phyloP scores from a whole-genome alignment of 2,113 vertebrate species.

The Semnornis frantzii region DNA sequence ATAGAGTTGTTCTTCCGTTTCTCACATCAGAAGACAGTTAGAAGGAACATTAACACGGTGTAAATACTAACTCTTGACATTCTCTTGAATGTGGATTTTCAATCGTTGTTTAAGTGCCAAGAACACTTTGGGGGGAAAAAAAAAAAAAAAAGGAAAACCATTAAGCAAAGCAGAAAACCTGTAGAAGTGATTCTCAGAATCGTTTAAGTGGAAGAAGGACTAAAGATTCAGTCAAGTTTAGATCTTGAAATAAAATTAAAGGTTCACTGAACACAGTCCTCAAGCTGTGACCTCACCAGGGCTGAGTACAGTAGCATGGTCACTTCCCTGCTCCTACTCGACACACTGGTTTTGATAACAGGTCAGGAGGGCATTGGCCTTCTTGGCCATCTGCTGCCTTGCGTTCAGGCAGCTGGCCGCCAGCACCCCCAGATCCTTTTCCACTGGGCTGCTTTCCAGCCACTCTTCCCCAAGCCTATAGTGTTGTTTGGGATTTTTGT shows the following conservation, averaged over 20 bases:
- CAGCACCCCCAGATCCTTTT: too few species aligned
- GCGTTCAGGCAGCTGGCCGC: too few species aligned
- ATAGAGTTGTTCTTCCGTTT: neutral
- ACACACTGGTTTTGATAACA: too few species aligned
- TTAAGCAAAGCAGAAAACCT: neutral
- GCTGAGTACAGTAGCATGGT: too few species aligned
- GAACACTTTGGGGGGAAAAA: neutral
- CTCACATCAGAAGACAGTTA: constrained; percentile 2
- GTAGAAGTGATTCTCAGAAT: neutral
- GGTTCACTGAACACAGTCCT: neutral
- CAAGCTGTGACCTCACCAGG: too few species aligned
- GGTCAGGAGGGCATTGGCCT: too few species aligned
- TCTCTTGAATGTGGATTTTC: neutral
- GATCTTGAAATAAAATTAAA: neutral
- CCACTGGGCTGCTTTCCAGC: too few species aligned
- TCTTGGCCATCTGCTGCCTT: too few species aligned
- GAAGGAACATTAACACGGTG: neutral
- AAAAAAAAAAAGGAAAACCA: neutral
- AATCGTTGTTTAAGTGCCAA: neutral
- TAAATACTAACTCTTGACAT: neutral
- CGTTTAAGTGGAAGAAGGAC: neutral
- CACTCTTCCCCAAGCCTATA: too few species aligned
- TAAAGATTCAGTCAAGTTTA: neutral
- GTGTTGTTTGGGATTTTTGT: too few species aligned
- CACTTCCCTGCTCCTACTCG: too few species aligned